A percentile compares a stretch with the other conserved stretches of the same genome.
Conservation (phyloP, 2,113 vertebrate genomes). For the Perca flavescens region DNA sequence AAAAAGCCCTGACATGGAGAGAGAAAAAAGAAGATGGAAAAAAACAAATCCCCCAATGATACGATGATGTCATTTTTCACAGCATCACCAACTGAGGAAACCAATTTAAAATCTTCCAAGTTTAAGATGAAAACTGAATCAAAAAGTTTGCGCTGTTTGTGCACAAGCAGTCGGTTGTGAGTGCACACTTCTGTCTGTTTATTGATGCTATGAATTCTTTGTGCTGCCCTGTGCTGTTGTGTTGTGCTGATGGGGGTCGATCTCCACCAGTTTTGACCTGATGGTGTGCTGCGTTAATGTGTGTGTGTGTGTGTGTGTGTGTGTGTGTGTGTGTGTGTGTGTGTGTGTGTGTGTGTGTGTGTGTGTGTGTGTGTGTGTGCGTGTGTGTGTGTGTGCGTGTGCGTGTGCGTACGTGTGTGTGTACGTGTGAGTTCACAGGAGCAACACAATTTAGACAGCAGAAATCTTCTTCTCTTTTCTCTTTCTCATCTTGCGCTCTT, state of each 20-base stretch:
- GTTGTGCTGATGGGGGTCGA: constrained; percentile 42
- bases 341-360: constrained; percentile 5
- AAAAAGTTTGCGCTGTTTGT: constrained; percentile 61
- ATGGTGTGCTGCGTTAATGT: constrained; percentile 36
- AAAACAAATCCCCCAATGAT: constrained; percentile 45
- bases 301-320: constrained; percentile 23
- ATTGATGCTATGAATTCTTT: constrained; percentile 56
- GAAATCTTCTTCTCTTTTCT: constrained; percentile 82
- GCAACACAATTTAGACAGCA: constrained; percentile 60
- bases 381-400: too few species aligned
- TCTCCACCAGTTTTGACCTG: constrained; percentile 48
- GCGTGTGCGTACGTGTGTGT: too few species aligned
- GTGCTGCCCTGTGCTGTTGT: constrained; percentile 67
- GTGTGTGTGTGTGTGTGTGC: constrained; percentile 24
- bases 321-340: constrained; percentile 10
- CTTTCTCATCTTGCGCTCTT: constrained; percentile 76
- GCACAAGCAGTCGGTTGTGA: constrained; percentile 45
- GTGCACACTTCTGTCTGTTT: constrained; percentile 60
- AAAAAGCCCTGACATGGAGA: constrained; percentile 65
- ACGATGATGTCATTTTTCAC: constrained; percentile 81
- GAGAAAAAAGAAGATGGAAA: constrained; percentile 76
- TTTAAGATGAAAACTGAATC: constrained; percentile 68
- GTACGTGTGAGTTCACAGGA: constrained; percentile 62
- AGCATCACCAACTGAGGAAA: constrained; percentile 73
- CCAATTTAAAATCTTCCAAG: constrained; percentile 74